Conservation (phyloP, 2,113 vertebrate genomes). For the Choloepus hoffmanni region DNA sequence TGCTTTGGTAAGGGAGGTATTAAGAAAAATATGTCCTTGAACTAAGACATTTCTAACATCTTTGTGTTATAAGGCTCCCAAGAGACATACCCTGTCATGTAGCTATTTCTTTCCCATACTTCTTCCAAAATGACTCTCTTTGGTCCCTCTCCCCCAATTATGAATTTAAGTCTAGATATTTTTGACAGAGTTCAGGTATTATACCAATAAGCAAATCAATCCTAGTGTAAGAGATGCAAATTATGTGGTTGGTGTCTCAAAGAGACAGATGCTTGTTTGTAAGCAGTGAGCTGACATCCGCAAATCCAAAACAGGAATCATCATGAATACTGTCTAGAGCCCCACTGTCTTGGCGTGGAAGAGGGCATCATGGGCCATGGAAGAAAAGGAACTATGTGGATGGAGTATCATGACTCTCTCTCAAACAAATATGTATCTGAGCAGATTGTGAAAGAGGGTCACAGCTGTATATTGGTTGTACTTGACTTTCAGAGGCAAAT, state of each 20-base stretch:
- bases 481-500: slow-evolving; percentile 97
- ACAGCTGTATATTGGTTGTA: slow-evolving; percentile 99
- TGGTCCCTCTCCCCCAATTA: slow-evolving; percentile 98
- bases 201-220: slow-evolving; percentile 97
- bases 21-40: slow-evolving; percentile 98
- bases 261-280: slow-evolving; percentile 98
- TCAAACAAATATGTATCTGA: slow-evolving; percentile 95
- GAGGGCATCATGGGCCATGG: slow-evolving; percentile 97
- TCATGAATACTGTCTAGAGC: slow-evolving; percentile 98
- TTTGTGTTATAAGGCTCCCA: slow-evolving; percentile 97
- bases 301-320: slow-evolving; percentile 98
- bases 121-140: slow-evolving; percentile 97
- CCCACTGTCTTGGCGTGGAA: slow-evolving; percentile 99
- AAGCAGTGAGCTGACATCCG: slow-evolving; percentile 97
- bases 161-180: slow-evolving; percentile 93
- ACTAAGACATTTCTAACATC: slow-evolving; percentile 96
- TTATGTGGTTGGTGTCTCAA: slow-evolving; percentile 96
- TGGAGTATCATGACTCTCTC: slow-evolving; percentile 95
- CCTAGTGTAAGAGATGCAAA: slow-evolving; percentile 99
- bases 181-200: slow-evolving; percentile 96
- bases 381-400: slow-evolving; percentile 97
- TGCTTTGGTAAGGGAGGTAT: slow-evolving; percentile 98
- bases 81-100: slow-evolving; percentile 96
- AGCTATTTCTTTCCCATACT: slow-evolving; percentile 97
- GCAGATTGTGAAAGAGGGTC: slow-evolving; percentile 96